phyloP scores from a whole-genome alignment of 2,797 vertebrate genomes.

The Lacerta bilineata region DNA sequence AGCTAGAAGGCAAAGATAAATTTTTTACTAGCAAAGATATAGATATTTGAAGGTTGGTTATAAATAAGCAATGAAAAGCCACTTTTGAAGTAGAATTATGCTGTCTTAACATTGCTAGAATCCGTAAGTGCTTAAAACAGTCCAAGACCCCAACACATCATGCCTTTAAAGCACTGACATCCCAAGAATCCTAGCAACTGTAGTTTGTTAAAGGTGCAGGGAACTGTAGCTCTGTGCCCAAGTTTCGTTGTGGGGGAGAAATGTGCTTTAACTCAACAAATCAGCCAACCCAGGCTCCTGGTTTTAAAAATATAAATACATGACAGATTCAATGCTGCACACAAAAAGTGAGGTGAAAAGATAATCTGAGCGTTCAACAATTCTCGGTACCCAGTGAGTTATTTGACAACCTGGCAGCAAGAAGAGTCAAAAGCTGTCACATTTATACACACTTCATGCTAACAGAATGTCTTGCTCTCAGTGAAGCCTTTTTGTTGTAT shows the following conservation, averaged over 20 bases:
- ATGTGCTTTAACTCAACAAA: too few species aligned
- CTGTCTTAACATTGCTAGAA: neutral
- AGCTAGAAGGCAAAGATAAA: neutral
- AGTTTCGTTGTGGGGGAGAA: too few species aligned
- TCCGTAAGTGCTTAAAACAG: neutral
- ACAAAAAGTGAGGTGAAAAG: neutral
- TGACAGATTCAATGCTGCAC: neutral
- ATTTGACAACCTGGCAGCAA: slow-evolving; percentile 39
- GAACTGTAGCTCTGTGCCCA: too few species aligned
- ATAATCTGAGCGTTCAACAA: neutral
- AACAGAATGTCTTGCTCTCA: slow-evolving; percentile 48
- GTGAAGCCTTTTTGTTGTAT: slow-evolving; percentile 1
- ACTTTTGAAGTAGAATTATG: slow-evolving; percentile 22
- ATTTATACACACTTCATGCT: slow-evolving; percentile 50
- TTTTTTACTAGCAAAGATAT: neutral
- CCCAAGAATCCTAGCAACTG: too few species aligned
- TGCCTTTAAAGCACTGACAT: too few species aligned
- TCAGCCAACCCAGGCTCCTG: too few species aligned
- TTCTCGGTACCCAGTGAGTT: neutral
- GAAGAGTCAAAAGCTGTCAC: slow-evolving; percentile 47
- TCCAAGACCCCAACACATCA: neutral
- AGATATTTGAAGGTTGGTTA: neutral
- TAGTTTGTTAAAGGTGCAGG: too few species aligned
- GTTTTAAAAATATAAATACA: neutral
- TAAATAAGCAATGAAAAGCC: slow-evolving; percentile 12